Evolutionary conservation across 2,888 invertebrate species (phyloP), one percentile per base, ranked within the genome.

Genomic region (Abrostola tripartita): DNA sequence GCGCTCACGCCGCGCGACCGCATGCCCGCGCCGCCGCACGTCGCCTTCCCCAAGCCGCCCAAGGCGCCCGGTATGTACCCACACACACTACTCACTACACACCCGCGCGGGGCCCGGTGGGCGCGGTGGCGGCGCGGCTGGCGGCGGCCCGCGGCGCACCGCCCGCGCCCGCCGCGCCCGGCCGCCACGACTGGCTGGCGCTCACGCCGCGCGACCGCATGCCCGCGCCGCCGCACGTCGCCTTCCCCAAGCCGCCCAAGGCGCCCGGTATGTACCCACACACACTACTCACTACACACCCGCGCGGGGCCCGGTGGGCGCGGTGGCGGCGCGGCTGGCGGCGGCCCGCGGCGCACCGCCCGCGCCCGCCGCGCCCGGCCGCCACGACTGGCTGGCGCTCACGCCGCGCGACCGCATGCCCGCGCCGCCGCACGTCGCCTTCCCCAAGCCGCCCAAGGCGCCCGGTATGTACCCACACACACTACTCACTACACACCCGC

Each of bases 161-260:
- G 73, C 87, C 91, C 24, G 87, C 92, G 6, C 82, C 90, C 58
- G 91, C 81, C 24, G 24, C 24, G 24, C 24, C 24, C 24, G 24
- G 24, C 6, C 57, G 68, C 0, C 95, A 95, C 93, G 96, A 96
- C 66, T 98, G 97, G 97, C 95, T 97, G 65, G 93, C 96, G 74
- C 95, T 97, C 64, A 97, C 97, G 67, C 96, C 97, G 74, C 96
- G 96, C 72, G 96, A 96, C 83, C 96, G 96, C 92, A 96, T 98
- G 93, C 98, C 98, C 73, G 96, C 96, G 92, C 98, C 98, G 42
- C 96, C 96, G 79, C 96, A 97, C 86, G 96, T 97, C 78, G 97
- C 97, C 83, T 98, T 98, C 93, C 98, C 98, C 59, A 97, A 98
- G 91, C 98, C 98, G 75, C 98, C 98, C 53, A 98, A 98, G 92